Base-by-base conservation (phyloP, 2,888 invertebrate species). In the Trissolcus brochymenae region DNA sequence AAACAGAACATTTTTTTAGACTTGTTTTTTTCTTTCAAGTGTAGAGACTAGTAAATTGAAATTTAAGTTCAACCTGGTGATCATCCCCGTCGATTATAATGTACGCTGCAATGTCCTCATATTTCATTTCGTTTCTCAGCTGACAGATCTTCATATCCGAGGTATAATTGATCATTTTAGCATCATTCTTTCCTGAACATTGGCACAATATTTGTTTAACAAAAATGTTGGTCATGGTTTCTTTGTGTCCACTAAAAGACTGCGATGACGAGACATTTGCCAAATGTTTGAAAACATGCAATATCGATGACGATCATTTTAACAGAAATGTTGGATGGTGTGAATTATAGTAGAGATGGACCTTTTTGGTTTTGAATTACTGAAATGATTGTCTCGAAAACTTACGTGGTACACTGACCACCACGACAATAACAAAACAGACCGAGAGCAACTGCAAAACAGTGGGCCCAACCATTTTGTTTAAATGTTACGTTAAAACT, bases 11-110 rank as follows among this genome's bases (percentile, higher is more conserved):
- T n/a, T n/a, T n/a, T n/a, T n/a, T n/a, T n/a, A n/a, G n/a, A n/a
- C n/a, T n/a, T n/a, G n/a, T n/a, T n/a, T n/a, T n/a, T n/a, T n/a
- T n/a, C n/a, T n/a, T n/a, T n/a, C n/a, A n/a, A 19, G 19, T 25
- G 25, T 25, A 6, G 25, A 25, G 25, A 25, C 21, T 21, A 21
- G 21, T 21, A 21, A 6, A 25, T 25, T 25, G 25, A 25, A 25
- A 25, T 25, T 25, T 46, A 14, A 46, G 6, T 46, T 62, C 35
- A 72, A 80, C 79, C 79, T 80, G 79, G 65, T 80, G 79, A 21
- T 80, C 80, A 60, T 80, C 80, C 35, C 76, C 78, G 59, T 80
- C 78, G 16, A 59, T 68, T 11, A 80, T 56, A 46, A 80, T 80
- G 21, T 80, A 80, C 9, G 80, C 80, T 2, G 78, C 50, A 21